These are phyloP conservation scores for Coreius guichenoti DNA, from an alignment of 2,797 vertebrate genomes.

Conservation along the genomic window DNA sequence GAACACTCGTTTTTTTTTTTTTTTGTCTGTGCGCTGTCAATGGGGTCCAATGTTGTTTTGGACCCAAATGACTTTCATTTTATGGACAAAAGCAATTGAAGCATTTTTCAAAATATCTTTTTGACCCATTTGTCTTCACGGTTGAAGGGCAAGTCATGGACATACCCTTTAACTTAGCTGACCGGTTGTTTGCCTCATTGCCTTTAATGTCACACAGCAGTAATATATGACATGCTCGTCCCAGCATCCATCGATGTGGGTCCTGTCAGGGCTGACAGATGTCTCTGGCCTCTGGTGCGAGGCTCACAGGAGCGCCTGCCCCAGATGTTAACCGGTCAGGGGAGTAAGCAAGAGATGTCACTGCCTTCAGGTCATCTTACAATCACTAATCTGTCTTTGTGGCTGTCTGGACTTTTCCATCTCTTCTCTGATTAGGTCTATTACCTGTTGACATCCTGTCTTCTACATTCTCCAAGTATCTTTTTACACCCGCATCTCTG, in stretches of 20 bases:
- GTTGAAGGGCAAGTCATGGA: conserved; percentile 46
- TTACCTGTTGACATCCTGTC: conserved; percentile 56
- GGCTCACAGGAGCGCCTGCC: conserved; percentile 28
- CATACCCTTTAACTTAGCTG: conserved; percentile 44
- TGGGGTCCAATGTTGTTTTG: not conserved
- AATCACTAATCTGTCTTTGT: conserved; percentile 65
- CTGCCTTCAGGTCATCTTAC: conserved; percentile 49
- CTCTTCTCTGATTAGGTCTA: conserved; percentile 62
- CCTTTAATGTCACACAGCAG: conserved; percentile 46
- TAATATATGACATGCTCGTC: conserved; percentile 46
- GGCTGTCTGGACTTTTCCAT: conserved; percentile 69
- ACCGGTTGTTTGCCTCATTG: conserved; percentile 48
- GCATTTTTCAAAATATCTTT: not conserved
- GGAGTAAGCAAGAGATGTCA: conserved; percentile 42
- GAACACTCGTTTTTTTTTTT: not conserved
- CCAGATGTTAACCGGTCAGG: conserved; percentile 58
- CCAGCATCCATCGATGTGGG: conserved; percentile 50
- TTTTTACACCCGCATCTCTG: not conserved
- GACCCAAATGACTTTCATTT: not conserved
- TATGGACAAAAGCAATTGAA: not conserved
- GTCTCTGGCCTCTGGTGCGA: conserved; percentile 38
- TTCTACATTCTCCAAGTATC: not conserved
- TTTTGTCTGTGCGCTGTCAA: not conserved
- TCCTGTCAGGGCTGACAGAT: conserved; percentile 50
- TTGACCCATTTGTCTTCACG: not conserved